Conservation (phyloP, 37 sponge, comb jelly and placozoan species). For the Petrosia ficiformis region DNA sequence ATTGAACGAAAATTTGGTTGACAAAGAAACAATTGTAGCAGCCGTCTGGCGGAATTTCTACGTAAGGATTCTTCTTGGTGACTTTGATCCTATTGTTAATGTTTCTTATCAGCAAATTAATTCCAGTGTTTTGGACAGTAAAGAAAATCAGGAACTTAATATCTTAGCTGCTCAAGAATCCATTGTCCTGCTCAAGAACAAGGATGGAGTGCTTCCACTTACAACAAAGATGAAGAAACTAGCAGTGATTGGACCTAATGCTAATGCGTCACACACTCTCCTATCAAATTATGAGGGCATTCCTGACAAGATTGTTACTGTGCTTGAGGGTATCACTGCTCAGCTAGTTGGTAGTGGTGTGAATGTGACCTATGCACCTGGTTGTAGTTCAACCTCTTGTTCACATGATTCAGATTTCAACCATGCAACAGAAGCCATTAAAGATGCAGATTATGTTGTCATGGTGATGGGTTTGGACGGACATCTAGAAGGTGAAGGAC, state of each 20-base stretch:
- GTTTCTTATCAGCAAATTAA: no score
- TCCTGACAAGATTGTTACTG: conserved; percentile 17
- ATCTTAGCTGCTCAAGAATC: conserved; percentile 49
- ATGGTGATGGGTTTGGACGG: conserved; percentile 62
- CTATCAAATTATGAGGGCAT: conserved; percentile 64
- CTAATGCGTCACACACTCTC: conserved; percentile 21
- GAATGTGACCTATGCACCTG: conserved; percentile 15
- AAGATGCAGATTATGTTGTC: conserved; percentile 51
- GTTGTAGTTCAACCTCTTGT: conserved; percentile 27
- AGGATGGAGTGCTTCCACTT: conserved; percentile 13
- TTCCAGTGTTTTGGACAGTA: conserved; percentile 30
- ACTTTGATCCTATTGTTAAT: conserved; percentile 84
- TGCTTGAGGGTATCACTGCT: conserved; percentile 47
- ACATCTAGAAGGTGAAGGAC: conserved; percentile 51
- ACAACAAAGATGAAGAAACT: conserved; percentile 18
- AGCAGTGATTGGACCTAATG: conserved; percentile 70
- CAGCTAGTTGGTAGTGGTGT: not conserved
- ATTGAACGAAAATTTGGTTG: conserved; percentile 18
- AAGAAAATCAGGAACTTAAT: no score
- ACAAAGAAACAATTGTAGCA: conserved; percentile 13
- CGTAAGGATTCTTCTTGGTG: no score
- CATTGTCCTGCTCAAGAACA: conserved; percentile 55
- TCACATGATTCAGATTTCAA: conserved; percentile 23
- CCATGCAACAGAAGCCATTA: conserved; percentile 12
- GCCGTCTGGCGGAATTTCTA: conserved; percentile 57